Conservation (phyloP, 2,888 invertebrate species). For the Andrena hattorfiana region DNA sequence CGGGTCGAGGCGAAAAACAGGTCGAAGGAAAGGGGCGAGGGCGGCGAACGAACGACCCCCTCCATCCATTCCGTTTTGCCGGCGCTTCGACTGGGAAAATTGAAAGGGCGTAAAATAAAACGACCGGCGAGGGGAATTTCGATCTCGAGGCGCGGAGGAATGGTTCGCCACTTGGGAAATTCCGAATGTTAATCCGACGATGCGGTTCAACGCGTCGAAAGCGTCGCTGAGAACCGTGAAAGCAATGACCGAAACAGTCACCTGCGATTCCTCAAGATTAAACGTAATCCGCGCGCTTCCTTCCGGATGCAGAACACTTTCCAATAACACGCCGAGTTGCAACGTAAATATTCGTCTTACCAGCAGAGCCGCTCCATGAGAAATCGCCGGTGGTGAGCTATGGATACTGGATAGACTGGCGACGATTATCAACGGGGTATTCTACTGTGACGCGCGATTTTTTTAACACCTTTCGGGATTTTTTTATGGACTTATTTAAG, state of each 20-base stretch:
- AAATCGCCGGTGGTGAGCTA: too few species aligned
- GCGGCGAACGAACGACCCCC: constrained; percentile 8
- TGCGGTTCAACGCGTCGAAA: neutral
- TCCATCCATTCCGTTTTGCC: constrained; percentile 18
- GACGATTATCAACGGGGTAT: too few species aligned
- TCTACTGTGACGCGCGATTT: too few species aligned
- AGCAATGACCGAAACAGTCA: neutral
- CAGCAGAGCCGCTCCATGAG: too few species aligned
- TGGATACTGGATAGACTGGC: too few species aligned
- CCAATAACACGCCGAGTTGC: too few species aligned
- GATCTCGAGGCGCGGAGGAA: neutral
- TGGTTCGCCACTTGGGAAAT: constrained; percentile 1
- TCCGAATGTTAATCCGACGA: constrained; percentile 25
- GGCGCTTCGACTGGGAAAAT: constrained; percentile 11
- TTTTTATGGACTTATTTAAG: too few species aligned
- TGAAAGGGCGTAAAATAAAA: constrained; percentile 26
- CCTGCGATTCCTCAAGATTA: neutral
- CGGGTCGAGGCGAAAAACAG: constrained; percentile 25
- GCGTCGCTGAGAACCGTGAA: neutral
- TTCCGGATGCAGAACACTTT: too few species aligned
- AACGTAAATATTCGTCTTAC: too few species aligned
- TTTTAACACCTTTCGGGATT: too few species aligned
- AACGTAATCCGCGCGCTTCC: neutral
- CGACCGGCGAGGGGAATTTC: neutral
- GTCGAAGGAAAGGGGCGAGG: constrained; percentile 10